Percentiles rank a stretch among this genome's conserved stretches.
Evolutionary conservation across 2,797 vertebrate species (phyloP).

Genomic region (Monodelphis domestica): DNA sequence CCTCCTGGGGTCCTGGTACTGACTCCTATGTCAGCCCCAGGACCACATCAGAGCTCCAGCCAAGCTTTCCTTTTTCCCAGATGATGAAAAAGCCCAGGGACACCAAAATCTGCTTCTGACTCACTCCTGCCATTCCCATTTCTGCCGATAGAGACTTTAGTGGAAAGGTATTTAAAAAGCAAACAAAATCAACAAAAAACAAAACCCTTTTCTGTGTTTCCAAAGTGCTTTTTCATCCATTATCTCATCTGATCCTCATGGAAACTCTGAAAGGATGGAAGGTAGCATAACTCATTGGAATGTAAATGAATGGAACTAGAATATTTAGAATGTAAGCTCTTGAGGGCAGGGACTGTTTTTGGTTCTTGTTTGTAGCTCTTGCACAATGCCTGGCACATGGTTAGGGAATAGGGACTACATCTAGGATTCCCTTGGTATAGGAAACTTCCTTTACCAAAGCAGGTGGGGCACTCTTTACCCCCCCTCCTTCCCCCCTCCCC

Average conservation of each 20-base stretch:
- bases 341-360: neutral
- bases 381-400: neutral
- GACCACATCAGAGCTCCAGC: neutral
- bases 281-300: neutral
- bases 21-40: neutral
- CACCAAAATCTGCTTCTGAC: neutral
- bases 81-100: neutral
- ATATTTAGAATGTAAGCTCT: neutral
- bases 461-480: neutral
- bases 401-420: neutral
- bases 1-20: neutral
- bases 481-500: too few species aligned
- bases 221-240: neutral
- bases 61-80: neutral
- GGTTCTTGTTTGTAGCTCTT: neutral
- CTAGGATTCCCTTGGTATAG: neutral
- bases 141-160: neutral
- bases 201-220: neutral
- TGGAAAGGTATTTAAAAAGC: neutral
- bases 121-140: neutral
- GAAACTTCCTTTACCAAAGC: too few species aligned
- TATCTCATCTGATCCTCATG: neutral
- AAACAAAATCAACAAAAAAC: neutral
- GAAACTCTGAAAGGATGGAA: neutral
- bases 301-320: neutral